Percentiles rank a stretch among this genome's conserved stretches.
Evolutionary conservation across 2,888 invertebrate genomes (phyloP).

Genomic region (Hypsopygia costalis): DNA sequence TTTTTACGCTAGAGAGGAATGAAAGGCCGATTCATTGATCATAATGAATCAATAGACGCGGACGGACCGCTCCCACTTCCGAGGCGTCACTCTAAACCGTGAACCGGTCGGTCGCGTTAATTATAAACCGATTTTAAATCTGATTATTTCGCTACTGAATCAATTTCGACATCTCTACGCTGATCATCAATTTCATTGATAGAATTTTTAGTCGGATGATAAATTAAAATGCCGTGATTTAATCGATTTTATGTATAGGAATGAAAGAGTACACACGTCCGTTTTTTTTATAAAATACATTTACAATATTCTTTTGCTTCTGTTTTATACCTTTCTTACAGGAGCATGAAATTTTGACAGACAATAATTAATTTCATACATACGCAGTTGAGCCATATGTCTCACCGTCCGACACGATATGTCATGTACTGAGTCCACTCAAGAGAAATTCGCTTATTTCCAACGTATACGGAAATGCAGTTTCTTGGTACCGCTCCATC

Average conservation of each 20-base stretch:
- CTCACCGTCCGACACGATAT: conserved; percentile 48
- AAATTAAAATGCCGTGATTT: conserved; percentile 47
- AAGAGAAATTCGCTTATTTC: conserved; percentile 18
- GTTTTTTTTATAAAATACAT: conserved; percentile 7
- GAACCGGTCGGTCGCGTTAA: conserved; percentile 68
- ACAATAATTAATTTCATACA: conserved; percentile 48
- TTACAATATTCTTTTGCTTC: neutral
- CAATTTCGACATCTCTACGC: conserved; percentile 53
- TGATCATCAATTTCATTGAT: conserved; percentile 64
- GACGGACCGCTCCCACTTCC: conserved; percentile 54
- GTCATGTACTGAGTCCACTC: conserved; percentile 51
- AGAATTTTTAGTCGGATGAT: conserved; percentile 53
- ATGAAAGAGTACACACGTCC: conserved; percentile 13
- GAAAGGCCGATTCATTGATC: conserved; percentile 74
- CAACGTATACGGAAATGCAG: conserved; percentile 38
- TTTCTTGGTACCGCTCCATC: conserved; percentile 35
- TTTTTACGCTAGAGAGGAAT: conserved; percentile 44
- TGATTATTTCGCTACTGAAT: conserved; percentile 70
- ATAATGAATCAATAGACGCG: conserved; percentile 62
- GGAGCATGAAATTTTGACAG: conserved; percentile 42
- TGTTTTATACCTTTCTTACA: conserved; percentile 29
- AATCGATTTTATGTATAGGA: conserved; percentile 42
- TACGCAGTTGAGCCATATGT: conserved; percentile 32
- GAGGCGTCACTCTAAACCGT: conserved; percentile 47
- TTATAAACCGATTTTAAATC: conserved; percentile 70